Base-by-base conservation (phyloP, 1,140 invertebrate species). In the Drosophila quadrilineata region DNA sequence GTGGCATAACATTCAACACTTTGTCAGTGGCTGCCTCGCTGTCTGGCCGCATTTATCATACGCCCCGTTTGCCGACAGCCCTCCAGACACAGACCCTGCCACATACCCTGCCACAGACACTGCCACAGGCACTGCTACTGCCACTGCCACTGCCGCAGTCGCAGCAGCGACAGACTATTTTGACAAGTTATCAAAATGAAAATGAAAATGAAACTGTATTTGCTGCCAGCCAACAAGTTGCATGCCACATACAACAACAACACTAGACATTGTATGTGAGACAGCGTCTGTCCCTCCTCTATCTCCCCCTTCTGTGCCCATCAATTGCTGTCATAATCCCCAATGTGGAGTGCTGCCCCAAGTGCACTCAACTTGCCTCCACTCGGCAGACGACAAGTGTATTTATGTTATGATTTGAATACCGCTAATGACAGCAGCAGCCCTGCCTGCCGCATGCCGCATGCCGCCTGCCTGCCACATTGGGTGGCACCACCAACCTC, bases 351-450 rank as follows among this genome's bases (percentile, higher is more conserved):
- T 46, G 24, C 46, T n/a, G 45, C 46, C 33, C 57, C 41, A 28
- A 59, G 49, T 60, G 40, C 58, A 53, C 35, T 60, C 21, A 35
- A 21, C 33, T 8, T 43, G 36, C n/a, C 24, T 46, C 41, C 19
- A 29, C 43, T 46, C 28, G 70, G 52, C 76, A 88, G 85, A 88
- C 86, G 86, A 88, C 86, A 88, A 88, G 85, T 82, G 74, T 88
- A 88, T 88, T 88, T 88, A 88, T 88, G 76, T 88, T 88, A 88
- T 88, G 86, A 88, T 88, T 77, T 88, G 80, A 73, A 88, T 88
- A 77, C 71, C 74, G 71, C 76, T 88, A 88, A 88, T 88, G 86
- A 88, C 74, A 84, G 79, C 68, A 45, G 63, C 48, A 49, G 35
- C 49, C 56, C 33, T 38, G 31, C 46, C 33, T 14, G 31, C 52